Conservation (phyloP, 2,113 vertebrate genomes). For the Psilopsiagon aurifrons region DNA sequence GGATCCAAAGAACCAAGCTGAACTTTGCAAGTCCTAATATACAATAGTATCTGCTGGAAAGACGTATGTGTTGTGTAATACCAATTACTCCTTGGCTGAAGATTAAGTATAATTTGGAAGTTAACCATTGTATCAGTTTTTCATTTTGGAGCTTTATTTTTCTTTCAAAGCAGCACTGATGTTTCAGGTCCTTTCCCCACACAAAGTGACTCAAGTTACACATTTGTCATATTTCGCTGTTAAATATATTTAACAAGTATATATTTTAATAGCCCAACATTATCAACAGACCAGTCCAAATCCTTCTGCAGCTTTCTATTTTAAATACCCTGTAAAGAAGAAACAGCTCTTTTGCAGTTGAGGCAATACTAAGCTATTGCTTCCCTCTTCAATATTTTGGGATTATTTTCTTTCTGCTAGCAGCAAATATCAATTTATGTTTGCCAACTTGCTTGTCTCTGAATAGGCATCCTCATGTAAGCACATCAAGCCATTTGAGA, state of each 20-base stretch:
- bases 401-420: background rate
- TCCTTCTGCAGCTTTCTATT: background rate
- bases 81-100: background rate
- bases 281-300: background rate
- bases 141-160: background rate
- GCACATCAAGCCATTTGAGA: background rate
- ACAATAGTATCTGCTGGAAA: background rate
- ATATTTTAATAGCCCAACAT: background rate
- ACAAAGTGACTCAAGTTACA: background rate
- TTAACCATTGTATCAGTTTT: background rate
- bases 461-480: background rate
- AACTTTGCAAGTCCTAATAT: background rate
- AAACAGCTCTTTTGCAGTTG: background rate
- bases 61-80: fast-evolving
- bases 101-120: background rate
- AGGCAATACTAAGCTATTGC: background rate
- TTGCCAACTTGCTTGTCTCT: background rate
- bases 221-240: background rate
- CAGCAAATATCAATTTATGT: background rate
- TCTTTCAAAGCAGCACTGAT: background rate
- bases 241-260: background rate
- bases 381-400: background rate
- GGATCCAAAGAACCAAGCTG: background rate
- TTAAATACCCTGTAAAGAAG: background rate
- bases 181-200: background rate